These are phyloP conservation scores for Myrmecophaga tridactyla DNA, from an alignment of 2,113 vertebrate species.

Conservation along the genomic window DNA sequence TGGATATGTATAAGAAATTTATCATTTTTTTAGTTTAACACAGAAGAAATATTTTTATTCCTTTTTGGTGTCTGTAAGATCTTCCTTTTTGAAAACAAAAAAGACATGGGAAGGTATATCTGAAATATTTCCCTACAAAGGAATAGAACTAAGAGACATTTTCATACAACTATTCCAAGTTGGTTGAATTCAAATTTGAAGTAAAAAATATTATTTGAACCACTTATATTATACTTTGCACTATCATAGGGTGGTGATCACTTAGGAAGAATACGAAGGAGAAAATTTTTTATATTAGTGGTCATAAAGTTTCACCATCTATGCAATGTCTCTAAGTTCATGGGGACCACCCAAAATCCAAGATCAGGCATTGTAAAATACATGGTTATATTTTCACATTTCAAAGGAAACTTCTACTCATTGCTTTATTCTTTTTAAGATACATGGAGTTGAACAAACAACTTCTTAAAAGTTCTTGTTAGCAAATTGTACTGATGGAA, in stretches of 20 bases:
- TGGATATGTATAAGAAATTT: neutral
- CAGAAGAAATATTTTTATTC: neutral
- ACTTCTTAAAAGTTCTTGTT: neutral
- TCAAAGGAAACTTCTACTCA: neutral
- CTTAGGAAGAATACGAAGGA: neutral
- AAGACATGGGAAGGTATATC: neutral
- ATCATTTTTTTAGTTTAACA: neutral
- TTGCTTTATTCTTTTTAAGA: neutral
- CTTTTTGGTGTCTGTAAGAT: neutral
- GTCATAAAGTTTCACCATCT: neutral
- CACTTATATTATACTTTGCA: neutral
- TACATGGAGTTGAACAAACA: neutral
- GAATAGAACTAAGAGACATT: neutral
- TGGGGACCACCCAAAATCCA: neutral
- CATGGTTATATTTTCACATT: neutral
- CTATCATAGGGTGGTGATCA: neutral
- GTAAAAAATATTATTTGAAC: neutral
- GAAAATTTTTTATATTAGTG: neutral
- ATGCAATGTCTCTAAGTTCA: neutral
- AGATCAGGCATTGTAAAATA: neutral
- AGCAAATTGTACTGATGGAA: neutral
- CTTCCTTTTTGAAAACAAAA: neutral
- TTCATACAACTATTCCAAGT: neutral
- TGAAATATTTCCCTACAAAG: neutral
- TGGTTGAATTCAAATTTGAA: neutral